Evolutionary conservation across 2,888 invertebrate species (phyloP), one percentile per base, ranked within the genome.

Genomic region (Calameuta pallipes): DNA sequence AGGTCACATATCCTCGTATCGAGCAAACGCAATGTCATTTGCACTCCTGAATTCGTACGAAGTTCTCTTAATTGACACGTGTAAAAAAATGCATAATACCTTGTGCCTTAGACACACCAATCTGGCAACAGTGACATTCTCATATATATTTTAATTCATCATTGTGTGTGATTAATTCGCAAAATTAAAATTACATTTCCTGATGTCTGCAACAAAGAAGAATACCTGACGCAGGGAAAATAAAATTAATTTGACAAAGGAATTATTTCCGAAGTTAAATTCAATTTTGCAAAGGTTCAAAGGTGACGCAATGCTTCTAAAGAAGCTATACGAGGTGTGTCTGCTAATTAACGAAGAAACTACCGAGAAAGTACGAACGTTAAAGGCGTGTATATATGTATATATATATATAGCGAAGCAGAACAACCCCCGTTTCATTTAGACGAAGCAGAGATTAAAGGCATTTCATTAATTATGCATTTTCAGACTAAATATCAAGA

Each of bases 321-420:
- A 23, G 56, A 56, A 83, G 80, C 75, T 73, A 76, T 56, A 68
- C 78, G 37, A 37, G 13, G 56, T 73, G 33, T 76, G 79, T 71
- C 68, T 69, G 69, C 78, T 84, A 84, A 84, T 84, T 84, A 84
- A 82, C 69, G 79, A 34, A 76, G 77, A 75, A 79, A 69, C 73
- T 69, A 69, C 23, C 56, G 56, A 6, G 56, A 56, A 56, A 56
- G 23, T 56, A 9, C 56, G 23, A 56, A 23, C 23, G 56, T 23
- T 56, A 56, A 23, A 56, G 23, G 2, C 56, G 23, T 41, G 0
- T 23, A 56, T 3, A 12, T 37, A 33, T 56, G 9, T 23, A 6
- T 56, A 41, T 9, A 23, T 15, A 13, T 15, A 41, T 15, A 41
- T 15, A 15, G 23, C 23, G 23, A 23, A 15, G 56, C 6, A 56